These are phyloP conservation scores for Baronia brevicornis DNA, from an alignment of 2,888 invertebrate species.

Conservation along the genomic window DNA sequence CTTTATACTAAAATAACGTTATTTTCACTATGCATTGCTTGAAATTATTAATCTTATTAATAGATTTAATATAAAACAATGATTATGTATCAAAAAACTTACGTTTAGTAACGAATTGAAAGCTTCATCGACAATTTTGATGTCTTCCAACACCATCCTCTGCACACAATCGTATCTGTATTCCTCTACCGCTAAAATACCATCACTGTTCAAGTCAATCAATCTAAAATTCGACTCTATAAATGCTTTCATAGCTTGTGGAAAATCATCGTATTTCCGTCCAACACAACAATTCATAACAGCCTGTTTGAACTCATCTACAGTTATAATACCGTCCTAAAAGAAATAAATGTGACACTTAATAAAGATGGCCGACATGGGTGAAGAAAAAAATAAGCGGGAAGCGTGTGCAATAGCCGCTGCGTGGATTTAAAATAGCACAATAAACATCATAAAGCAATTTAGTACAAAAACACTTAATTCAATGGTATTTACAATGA, in stretches of 20 bases:
- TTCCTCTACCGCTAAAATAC: conserved; percentile 86
- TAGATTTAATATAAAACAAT: neutral
- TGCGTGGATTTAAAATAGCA: conserved; percentile 29
- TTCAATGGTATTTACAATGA: too few species aligned
- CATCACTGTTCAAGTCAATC: conserved; percentile 87
- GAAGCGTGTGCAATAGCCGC: conserved; percentile 40
- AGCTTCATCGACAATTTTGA: conserved; percentile 85
- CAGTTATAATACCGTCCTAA: conserved; percentile 88
- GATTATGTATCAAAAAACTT: conserved; percentile 42
- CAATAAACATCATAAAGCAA: conserved; percentile 13
- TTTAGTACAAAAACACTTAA: too few species aligned
- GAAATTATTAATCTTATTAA: too few species aligned
- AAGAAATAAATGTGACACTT: conserved; percentile 25
- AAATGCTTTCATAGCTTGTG: conserved; percentile 90
- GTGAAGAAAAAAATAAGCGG: conserved; percentile 24
- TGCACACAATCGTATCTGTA: conserved; percentile 89
- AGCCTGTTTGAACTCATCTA: conserved; percentile 86
- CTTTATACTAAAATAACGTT: too few species aligned
- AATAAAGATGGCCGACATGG: conserved; percentile 17
- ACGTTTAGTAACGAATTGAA: conserved; percentile 85
- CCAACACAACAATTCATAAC: conserved; percentile 88
- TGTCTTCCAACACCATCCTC: conserved; percentile 85
- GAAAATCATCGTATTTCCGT: conserved; percentile 84
- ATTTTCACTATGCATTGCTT: too few species aligned
- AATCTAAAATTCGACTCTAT: conserved; percentile 89